Evolutionary conservation across 2,113 vertebrate species (phyloP).

Genomic region (Laticauda laticaudata): DNA sequence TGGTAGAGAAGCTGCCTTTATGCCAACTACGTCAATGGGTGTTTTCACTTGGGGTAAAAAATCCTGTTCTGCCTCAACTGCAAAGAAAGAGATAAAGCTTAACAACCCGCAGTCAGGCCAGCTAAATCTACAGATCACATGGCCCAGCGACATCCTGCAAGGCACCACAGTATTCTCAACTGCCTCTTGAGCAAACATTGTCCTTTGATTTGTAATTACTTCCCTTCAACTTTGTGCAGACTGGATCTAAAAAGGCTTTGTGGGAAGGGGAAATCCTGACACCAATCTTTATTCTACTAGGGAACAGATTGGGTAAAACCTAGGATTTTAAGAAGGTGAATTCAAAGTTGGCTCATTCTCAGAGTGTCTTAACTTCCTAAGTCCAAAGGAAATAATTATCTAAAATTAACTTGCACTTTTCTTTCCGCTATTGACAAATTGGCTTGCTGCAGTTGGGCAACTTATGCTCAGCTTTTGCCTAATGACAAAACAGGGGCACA

Average conservation of each 20-base stretch:
- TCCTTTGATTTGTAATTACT: neutral
- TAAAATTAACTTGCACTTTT: neutral
- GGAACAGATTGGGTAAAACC: neutral
- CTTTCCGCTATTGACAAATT: neutral
- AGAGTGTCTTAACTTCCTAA: neutral
- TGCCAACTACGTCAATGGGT: slow-evolving; percentile 82
- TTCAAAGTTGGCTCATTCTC: neutral
- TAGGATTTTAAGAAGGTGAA: neutral
- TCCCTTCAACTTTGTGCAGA: neutral
- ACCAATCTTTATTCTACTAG: neutral
- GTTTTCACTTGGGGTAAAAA: slow-evolving; percentile 83
- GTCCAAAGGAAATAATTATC: neutral
- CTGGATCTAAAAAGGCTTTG: neutral
- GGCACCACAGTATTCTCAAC: neutral
- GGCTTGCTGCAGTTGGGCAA: neutral
- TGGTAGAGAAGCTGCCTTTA: slow-evolving; percentile 73
- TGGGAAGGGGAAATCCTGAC: neutral
- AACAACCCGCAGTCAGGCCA: neutral
- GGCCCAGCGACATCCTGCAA: neutral
- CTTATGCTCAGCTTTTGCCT: neutral
- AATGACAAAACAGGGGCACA: neutral
- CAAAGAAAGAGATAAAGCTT: slow-evolving; percentile 35
- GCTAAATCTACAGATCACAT: neutral
- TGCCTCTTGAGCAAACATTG: neutral
- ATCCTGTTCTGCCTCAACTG: slow-evolving; percentile 57